phyloP scores from a whole-genome alignment of 2,888 invertebrate genomes.

The Ceramica pisi region DNA sequence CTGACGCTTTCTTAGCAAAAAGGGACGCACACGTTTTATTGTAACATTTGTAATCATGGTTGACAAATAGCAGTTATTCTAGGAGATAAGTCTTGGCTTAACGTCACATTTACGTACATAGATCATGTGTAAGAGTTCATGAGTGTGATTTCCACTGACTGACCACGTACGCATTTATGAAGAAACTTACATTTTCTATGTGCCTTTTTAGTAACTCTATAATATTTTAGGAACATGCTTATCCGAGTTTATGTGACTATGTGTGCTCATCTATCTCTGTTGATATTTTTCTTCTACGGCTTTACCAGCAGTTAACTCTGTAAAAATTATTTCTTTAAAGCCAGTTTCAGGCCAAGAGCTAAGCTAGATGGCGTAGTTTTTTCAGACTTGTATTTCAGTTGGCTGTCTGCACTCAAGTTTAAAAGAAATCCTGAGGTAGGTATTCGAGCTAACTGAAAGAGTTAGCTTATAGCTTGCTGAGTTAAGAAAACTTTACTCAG shows the following conservation, averaged over 20 bases:
- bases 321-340: not conserved
- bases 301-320: not conserved
- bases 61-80: conserved; percentile 21
- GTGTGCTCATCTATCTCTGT: not conserved
- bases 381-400: not conserved
- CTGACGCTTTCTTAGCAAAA: conserved; percentile 34
- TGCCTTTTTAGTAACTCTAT: not conserved
- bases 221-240: not conserved
- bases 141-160: conserved; percentile 9
- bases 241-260: not conserved
- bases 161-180: conserved; percentile 35
- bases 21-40: conserved; percentile 19
- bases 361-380: not conserved
- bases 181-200: not conserved
- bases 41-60: conserved; percentile 12
- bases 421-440: not conserved
- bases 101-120: conserved; percentile 62
- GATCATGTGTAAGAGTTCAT: conserved; percentile 21
- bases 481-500: too few relatives aligned
- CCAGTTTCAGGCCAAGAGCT: not conserved
- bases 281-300: not conserved
- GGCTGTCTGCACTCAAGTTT: not conserved
- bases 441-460: not conserved
- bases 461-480: too few relatives aligned
- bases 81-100: conserved; percentile 24